phyloP scores from a whole-genome alignment of 2,888 invertebrate genomes.

The Hybos culiciformis region DNA sequence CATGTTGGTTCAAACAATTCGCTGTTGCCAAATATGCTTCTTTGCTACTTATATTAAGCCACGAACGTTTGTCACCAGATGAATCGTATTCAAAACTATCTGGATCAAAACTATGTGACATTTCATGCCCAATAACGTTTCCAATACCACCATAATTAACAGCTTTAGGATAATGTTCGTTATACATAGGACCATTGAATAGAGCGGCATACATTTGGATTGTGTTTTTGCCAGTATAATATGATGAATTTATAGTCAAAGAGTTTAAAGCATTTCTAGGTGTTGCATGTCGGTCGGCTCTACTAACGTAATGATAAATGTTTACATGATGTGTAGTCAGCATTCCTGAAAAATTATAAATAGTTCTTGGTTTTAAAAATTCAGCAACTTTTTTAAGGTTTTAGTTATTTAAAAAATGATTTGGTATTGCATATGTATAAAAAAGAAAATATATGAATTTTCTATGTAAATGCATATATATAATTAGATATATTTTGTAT shows the following conservation, averaged over 20 bases:
- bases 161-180: conserved; percentile 2
- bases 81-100: too few species aligned
- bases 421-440: too few species aligned
- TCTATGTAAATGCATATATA: too few species aligned
- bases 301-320: neutral
- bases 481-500: too few species aligned
- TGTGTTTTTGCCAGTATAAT: conserved; percentile 3
- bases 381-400: too few species aligned
- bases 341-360: too few species aligned
- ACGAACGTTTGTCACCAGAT: too few species aligned
- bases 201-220: conserved; percentile 3
- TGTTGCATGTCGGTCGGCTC: neutral
- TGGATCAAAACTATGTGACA: conserved; percentile 7
- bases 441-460: too few species aligned
- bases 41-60: too few species aligned
- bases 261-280: conserved; percentile 1
- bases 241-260: conserved; percentile 4
- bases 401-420: too few species aligned
- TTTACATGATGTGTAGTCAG: neutral
- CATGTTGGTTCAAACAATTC: neutral
- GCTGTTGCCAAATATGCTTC: too few species aligned
- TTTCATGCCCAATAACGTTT: conserved; percentile 8
- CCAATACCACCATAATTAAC: conserved; percentile 5
- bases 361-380: too few species aligned
- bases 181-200: conserved; percentile 2